Percentiles rank a stretch among this genome's conserved stretches.
Conservation (phyloP, 2,113 vertebrate species). For the Dendrocopos noguchii region DNA sequence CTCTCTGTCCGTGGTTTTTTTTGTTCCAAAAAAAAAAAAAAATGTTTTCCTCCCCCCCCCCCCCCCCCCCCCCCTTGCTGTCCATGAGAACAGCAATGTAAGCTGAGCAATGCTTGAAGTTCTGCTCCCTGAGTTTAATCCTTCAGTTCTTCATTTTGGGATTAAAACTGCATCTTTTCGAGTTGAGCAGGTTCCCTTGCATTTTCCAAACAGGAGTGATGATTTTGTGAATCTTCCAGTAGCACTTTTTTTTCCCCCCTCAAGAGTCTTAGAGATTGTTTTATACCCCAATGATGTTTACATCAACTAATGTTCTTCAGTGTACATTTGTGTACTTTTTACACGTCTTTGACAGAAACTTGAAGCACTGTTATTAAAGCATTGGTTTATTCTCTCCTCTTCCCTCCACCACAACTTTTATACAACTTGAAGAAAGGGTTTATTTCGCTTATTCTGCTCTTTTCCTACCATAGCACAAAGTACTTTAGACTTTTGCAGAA, state of each 20-base stretch:
- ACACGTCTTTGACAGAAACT: background rate
- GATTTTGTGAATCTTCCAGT: background rate
- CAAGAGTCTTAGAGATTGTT: background rate
- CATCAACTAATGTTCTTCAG: background rate
- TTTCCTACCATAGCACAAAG: background rate
- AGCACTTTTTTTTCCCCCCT: background rate
- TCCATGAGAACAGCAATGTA: background rate
- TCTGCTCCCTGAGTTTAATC: too few relatives aligned
- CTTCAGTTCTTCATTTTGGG: background rate
- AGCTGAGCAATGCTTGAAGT: too few relatives aligned
- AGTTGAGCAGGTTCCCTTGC: background rate
- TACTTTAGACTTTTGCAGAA: background rate
- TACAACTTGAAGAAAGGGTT: background rate
- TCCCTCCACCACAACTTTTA: too few relatives aligned
- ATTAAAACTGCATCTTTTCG: background rate
- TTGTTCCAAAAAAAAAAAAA: too few relatives aligned
- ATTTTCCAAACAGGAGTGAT: background rate
- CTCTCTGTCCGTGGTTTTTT: too few relatives aligned
- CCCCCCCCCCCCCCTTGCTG: rapidly evolving
- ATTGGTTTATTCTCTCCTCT: background rate
- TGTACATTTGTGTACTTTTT: background rate
- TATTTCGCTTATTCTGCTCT: background rate
- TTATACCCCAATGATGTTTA: background rate
- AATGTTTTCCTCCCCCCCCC: too few relatives aligned
- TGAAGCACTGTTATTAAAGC: background rate